Evolutionary conservation across 1,140 invertebrate species (phyloP), one percentile per base, ranked within the genome.

Genomic region (Dysdera silvatica): DNA sequence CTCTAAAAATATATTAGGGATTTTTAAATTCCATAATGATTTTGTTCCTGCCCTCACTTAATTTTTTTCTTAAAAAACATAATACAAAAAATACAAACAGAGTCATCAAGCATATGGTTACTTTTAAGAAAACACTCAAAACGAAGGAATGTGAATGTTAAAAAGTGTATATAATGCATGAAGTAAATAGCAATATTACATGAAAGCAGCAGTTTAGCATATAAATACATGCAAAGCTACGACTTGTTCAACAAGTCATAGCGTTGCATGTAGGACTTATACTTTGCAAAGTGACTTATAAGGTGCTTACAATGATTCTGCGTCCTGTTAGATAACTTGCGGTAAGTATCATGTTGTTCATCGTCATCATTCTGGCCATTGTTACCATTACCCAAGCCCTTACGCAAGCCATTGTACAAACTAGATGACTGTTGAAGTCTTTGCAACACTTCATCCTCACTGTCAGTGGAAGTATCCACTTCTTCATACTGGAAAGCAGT

Each of bases 381-480:
- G 28, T 43, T 59, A 20, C 54, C 41, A 12, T 52, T 61, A 56
- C 45, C 55, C 20, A 33, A 55, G 32, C 62, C 49, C 24, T 60
- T 65, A 23, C 67, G 63, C 7, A 61, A 33, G 4, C 59, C 59
- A 41, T 26, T 55, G 43, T 66, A 77, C 4, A 76, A 67, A 41
- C 71, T 72, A 24, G 70, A 73, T n/a, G 78, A 81, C 51, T 81
- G 69, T 40, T 74, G 78, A 67, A 84, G 74, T 61, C 83, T 74
- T 53, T 84, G 79, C 66, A 84, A 74, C n/a, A 83, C 82, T 74
- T 88, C 86, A 69, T 87, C 85, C 71, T 88, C 86, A 29, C 85
- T 86, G 75, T 87, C 85, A 26, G 84, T 86, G 52, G 84, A 86
- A 10, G 82, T 83, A 67, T 85, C 83, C 16, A 72, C 69, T 62